Conservation (phyloP, 2,888 invertebrate species). For the Melanostoma mellinum region DNA sequence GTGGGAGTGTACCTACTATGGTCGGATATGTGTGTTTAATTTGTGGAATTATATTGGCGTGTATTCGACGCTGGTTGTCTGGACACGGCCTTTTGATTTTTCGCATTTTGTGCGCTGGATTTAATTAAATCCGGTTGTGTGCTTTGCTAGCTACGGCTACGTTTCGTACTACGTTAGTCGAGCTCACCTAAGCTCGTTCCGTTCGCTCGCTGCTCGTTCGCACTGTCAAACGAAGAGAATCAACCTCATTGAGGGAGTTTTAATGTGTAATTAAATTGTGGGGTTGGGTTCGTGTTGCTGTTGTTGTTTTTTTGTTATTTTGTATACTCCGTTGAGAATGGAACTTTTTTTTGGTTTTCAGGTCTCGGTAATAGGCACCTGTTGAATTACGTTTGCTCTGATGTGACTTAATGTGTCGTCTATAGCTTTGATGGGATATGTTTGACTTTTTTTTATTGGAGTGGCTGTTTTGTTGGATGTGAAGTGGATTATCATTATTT, state of each 20-base stretch:
- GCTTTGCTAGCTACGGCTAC: neutral
- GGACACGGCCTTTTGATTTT: conserved; percentile 55
- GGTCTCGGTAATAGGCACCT: neutral
- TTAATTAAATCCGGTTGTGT: conserved; percentile 62
- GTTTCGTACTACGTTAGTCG: too few species aligned
- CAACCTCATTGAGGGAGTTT: neutral
- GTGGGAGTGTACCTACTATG: conserved; percentile 13
- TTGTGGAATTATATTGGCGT: conserved; percentile 50
- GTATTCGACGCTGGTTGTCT: conserved; percentile 24
- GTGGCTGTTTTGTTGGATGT: too few species aligned
- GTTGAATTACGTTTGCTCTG: too few species aligned
- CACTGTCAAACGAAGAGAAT: neutral
- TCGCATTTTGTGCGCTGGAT: conserved; percentile 49
- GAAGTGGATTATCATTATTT: too few species aligned
- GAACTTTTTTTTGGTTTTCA: neutral
- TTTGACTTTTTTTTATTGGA: too few species aligned
- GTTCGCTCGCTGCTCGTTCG: neutral
- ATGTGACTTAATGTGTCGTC: too few species aligned
- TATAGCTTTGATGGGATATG: too few species aligned
- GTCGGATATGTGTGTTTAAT: conserved; percentile 38
- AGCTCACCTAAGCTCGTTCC: too few species aligned
- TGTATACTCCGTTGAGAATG: too few species aligned
- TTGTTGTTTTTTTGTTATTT: neutral
- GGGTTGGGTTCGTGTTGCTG: neutral
- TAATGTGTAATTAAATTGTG: conserved; percentile 19